phyloP scores from a whole-genome alignment of 2,888 invertebrate genomes.

The Cremastobaeus sp. region DNA sequence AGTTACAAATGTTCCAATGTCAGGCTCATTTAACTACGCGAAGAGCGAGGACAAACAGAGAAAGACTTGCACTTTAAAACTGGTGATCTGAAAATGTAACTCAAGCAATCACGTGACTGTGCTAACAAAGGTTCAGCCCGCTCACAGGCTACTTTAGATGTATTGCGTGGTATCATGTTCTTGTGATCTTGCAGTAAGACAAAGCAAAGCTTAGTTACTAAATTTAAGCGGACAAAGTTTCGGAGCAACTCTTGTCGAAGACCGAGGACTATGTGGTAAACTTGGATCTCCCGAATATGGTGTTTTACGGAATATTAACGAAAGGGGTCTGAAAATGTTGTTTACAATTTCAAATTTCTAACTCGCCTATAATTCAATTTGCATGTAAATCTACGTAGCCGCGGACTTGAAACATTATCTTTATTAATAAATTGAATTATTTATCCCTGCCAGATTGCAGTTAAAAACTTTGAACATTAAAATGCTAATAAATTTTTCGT shows the following conservation, averaged over 20 bases:
- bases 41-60: too few relatives aligned
- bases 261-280: constrained; percentile 1
- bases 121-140: too few relatives aligned
- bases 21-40: too few relatives aligned
- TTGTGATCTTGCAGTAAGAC: constrained; percentile 3
- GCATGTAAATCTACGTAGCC: too few relatives aligned
- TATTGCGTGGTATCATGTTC: background rate
- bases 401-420: background rate
- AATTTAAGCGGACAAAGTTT: constrained; percentile 17
- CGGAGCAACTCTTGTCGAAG: constrained; percentile 19
- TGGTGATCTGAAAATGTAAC: too few relatives aligned
- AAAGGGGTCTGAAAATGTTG: too few relatives aligned
- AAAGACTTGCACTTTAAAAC: too few relatives aligned
- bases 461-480: constrained; percentile 15
- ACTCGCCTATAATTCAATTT: too few relatives aligned
- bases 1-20: too few relatives aligned
- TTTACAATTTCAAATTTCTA: too few relatives aligned
- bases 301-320: background rate
- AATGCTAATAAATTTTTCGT: constrained; percentile 40
- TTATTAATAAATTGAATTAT: background rate
- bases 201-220: constrained; percentile 1
- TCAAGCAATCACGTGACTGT: too few relatives aligned
- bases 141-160: constrained; percentile 8
- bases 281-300: background rate
- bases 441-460: constrained; percentile 9